Evolutionary conservation across 2,113 vertebrate species (phyloP).

Genomic region (Cettia cetti): DNA sequence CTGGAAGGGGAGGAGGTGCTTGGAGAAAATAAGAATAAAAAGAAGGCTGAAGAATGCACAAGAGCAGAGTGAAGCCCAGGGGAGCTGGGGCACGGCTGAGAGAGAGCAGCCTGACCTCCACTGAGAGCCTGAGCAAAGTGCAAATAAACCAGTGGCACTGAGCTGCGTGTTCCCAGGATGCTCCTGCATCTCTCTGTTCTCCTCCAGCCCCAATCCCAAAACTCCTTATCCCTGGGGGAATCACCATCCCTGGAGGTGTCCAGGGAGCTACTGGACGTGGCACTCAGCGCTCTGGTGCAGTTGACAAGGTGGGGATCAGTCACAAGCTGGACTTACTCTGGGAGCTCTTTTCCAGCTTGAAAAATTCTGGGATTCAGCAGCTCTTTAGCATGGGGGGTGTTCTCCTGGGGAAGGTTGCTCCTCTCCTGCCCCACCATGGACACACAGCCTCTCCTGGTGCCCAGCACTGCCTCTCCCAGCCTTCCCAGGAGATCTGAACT

Average conservation of each 20-base stretch:
- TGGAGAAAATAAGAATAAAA: not conserved
- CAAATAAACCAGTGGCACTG: not conserved
- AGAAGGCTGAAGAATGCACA: not conserved
- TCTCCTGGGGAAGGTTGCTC: not conserved
- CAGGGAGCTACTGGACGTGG: rapidly evolving
- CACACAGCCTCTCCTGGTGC: not conserved
- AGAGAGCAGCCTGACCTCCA: not conserved
- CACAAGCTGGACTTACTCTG: not conserved
- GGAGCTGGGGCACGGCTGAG: not conserved
- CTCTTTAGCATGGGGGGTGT: rapidly evolving
- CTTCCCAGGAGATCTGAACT: not conserved
- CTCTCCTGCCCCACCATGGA: not conserved
- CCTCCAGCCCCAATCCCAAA: not conserved
- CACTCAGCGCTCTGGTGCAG: not conserved
- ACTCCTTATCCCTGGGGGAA: not conserved
- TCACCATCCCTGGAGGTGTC: not conserved
- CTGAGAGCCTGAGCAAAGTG: not conserved
- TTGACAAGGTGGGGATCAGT: not conserved
- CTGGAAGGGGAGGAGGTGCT: not conserved
- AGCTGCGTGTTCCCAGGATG: not conserved
- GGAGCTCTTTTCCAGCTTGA: not conserved
- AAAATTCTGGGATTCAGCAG: not conserved
- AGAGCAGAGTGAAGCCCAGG: not conserved
- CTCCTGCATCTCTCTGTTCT: not conserved
- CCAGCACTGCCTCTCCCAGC: not conserved